A percentile compares a stretch with the other conserved stretches of the same genome.
phyloP scores from a whole-genome alignment of 2,797 vertebrate species.

The Poliocrania exsul region DNA sequence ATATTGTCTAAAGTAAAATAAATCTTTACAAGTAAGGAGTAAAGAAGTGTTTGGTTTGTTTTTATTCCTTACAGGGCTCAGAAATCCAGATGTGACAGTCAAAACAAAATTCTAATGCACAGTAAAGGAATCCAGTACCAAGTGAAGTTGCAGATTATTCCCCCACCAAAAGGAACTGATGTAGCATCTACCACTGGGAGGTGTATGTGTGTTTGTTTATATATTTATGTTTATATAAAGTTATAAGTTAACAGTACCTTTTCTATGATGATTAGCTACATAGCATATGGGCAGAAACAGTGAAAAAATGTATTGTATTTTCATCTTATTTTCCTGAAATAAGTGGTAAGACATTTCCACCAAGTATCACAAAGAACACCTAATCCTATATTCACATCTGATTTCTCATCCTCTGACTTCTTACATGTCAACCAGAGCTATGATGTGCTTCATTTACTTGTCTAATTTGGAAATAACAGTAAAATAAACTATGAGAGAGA shows the following conservation, averaged over 20 bases:
- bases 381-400: not conserved
- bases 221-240: not conserved
- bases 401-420: not conserved
- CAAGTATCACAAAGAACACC: not conserved
- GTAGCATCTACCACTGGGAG: not conserved
- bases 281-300: not conserved
- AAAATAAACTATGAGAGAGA: not conserved
- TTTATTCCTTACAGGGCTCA: not conserved
- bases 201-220: not conserved
- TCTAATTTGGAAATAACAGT: not conserved
- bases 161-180: not conserved
- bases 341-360: not conserved
- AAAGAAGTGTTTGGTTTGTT: not conserved
- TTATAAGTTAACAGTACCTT: not conserved
- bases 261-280: not conserved
- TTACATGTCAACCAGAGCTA: not conserved
- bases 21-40: slow-evolving; percentile 1
- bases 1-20: slow-evolving; percentile 7
- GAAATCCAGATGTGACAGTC: not conserved
- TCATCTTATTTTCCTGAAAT: not conserved
- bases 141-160: not conserved
- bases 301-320: not conserved
- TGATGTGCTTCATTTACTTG: not conserved
- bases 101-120: not conserved
- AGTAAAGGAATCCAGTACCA: not conserved